These are phyloP conservation scores for Centroberyx gerrardi DNA, from an alignment of 2,797 vertebrate genomes.

Conservation along the genomic window DNA sequence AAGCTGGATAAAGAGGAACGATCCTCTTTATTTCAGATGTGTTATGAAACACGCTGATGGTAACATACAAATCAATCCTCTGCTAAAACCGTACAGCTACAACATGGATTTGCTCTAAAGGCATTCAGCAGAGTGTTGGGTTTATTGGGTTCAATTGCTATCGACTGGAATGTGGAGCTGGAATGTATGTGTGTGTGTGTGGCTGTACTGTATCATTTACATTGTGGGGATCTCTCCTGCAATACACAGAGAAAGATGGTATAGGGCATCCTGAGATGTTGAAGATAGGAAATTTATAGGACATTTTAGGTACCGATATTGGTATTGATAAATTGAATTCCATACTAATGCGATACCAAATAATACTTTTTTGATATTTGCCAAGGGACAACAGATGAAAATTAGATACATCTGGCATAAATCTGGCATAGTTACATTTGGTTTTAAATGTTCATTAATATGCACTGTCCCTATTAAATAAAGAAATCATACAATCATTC, in stretches of 20 bases:
- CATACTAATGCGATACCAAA: too few relatives aligned
- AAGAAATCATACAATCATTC: too few relatives aligned
- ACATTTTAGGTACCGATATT: not conserved
- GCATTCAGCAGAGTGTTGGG: not conserved
- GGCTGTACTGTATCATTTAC: not conserved
- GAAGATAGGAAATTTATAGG: too few relatives aligned
- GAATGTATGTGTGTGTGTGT: constrained; percentile 28
- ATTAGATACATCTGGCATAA: too few relatives aligned
- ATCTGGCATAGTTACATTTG: too few relatives aligned
- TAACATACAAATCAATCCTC: constrained; percentile 14
- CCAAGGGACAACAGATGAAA: too few relatives aligned
- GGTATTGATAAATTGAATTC: not conserved
- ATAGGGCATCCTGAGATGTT: too few relatives aligned
- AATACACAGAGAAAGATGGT: not conserved
- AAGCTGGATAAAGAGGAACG: constrained; percentile 4
- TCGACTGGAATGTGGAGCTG: constrained; percentile 33
- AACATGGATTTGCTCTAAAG: constrained; percentile 1
- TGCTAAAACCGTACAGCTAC: not conserved
- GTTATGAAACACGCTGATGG: constrained; percentile 35
- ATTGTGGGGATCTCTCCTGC: not conserved
- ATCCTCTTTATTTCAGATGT: constrained; percentile 9
- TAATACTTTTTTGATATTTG: too few relatives aligned
- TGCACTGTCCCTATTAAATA: too few relatives aligned
- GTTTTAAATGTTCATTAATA: too few relatives aligned
- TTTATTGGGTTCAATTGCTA: constrained; percentile 15